Conservation (phyloP, 23 tunicate genomes). For the Styela clava region DNA sequence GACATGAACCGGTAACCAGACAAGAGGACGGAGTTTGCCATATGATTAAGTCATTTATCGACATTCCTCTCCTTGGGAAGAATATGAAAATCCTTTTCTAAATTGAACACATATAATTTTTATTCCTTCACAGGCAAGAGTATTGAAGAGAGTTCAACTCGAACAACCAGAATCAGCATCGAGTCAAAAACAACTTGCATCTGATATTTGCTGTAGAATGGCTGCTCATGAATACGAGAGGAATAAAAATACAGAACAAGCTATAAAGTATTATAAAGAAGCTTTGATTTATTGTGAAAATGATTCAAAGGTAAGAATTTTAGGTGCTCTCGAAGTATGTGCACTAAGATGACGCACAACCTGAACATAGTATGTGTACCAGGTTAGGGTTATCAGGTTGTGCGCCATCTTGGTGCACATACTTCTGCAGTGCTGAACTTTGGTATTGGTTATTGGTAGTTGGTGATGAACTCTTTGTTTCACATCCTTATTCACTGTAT, state of each 20-base stretch:
- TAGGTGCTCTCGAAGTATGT: neutral
- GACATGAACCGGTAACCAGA: too few relatives aligned
- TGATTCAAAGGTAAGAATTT: conserved; percentile 53
- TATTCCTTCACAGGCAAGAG: conserved; percentile 67
- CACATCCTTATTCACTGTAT: neutral
- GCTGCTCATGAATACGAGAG: conserved; percentile 52
- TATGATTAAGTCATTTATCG: too few relatives aligned
- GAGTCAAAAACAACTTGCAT: conserved; percentile 53
- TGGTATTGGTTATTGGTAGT: neutral
- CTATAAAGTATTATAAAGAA: conserved; percentile 74
- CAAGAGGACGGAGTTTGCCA: too few relatives aligned
- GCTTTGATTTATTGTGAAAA: conserved; percentile 75
- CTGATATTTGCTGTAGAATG: conserved; percentile 64
- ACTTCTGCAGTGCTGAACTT: neutral
- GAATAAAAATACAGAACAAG: conserved; percentile 39
- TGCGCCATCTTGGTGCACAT: too few relatives aligned
- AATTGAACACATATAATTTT: too few relatives aligned
- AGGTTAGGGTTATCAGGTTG: too few relatives aligned
- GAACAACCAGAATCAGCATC: conserved; percentile 60
- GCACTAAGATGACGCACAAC: too few relatives aligned
- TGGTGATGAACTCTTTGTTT: neutral
- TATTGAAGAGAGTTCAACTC: conserved; percentile 76
- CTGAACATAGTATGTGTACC: too few relatives aligned
- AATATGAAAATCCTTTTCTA: too few relatives aligned
- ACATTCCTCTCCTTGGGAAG: too few relatives aligned